A percentile compares a stretch with the other conserved stretches of the same genome.
Conservation (phyloP, 2,797 vertebrate species). For the Neosalanx taihuensis region DNA sequence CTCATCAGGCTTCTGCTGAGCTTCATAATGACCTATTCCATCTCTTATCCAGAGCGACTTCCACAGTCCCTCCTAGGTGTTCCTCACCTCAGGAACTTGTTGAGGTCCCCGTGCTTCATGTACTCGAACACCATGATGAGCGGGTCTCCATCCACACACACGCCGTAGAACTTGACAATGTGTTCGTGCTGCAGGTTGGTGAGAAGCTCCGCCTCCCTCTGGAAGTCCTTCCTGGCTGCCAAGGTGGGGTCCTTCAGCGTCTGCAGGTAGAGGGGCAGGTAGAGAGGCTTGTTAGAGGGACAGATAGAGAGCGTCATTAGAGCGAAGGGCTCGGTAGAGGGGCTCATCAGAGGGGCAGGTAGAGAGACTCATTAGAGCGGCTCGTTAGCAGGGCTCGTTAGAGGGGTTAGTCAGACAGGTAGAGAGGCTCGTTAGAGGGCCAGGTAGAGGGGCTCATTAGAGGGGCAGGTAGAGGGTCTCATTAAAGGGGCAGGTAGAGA, state of each 20-base stretch:
- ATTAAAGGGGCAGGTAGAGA: no score
- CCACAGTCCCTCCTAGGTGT: neutral
- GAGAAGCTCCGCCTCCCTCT: constrained; percentile 92
- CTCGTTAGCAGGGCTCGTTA: neutral
- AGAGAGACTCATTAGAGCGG: neutral
- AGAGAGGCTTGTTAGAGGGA: neutral
- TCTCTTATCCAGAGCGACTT: no score
- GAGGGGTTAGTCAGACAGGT: neutral
- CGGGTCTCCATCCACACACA: constrained; percentile 92
- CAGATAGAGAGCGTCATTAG: neutral
- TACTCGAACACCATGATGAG: constrained; percentile 99
- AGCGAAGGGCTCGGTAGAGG: neutral
- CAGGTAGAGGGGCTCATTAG: no score
- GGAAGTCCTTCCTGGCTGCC: constrained; percentile 94
- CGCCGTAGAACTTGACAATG: constrained; percentile 96
- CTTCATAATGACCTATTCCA: no score
- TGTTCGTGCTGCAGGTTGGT: constrained; percentile 97
- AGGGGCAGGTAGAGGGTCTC: no score
- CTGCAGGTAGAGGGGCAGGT: constrained; percentile 57
- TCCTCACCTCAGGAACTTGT: constrained; percentile 92
- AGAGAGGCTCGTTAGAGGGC: neutral
- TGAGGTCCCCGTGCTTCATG: constrained; percentile 98
- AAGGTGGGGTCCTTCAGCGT: constrained; percentile 93
- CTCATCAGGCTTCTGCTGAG: no score
- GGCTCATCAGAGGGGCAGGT: no score